These are phyloP conservation scores for Aricia artaxerxes DNA, from an alignment of 2,888 invertebrate species.

Conservation along the genomic window DNA sequence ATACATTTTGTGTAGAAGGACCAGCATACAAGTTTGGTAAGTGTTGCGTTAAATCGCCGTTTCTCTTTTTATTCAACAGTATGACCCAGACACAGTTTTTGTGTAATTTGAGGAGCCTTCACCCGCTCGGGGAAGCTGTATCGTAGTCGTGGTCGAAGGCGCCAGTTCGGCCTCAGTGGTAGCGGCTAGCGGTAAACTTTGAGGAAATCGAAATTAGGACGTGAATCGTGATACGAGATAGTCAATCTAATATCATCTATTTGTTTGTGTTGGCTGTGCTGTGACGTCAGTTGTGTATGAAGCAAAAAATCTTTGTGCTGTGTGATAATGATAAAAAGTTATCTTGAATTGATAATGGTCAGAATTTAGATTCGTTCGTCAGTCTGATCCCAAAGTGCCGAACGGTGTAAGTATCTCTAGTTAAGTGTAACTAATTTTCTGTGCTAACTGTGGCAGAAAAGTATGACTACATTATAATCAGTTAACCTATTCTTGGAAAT, in stretches of 20 bases:
- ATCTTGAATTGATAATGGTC: conserved; percentile 61
- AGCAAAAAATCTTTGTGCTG: conserved; percentile 63
- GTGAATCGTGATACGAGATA: conserved; percentile 40
- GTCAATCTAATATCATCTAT: conserved; percentile 39
- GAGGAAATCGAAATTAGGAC: conserved; percentile 55
- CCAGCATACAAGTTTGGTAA: conserved; percentile 68
- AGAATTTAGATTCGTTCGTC: conserved; percentile 49
- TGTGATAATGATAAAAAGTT: conserved; percentile 68
- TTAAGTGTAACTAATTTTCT: not conserved
- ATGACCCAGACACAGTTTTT: conserved; percentile 48
- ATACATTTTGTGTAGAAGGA: conserved; percentile 54
- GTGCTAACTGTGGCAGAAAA: conserved; percentile 16
- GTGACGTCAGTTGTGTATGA: conserved; percentile 66
- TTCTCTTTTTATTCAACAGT: conserved; percentile 60
- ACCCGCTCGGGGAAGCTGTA: conserved; percentile 38
- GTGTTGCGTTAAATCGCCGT: conserved; percentile 64
- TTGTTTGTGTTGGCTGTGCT: conserved; percentile 62
- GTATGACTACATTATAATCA: conserved; percentile 4
- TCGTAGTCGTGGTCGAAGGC: conserved; percentile 45
- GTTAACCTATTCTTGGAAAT: not conserved
- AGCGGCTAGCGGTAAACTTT: conserved; percentile 51
- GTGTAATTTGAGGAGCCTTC: conserved; percentile 44
- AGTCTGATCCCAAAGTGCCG: conserved; percentile 35
- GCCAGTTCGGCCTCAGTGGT: conserved; percentile 48
- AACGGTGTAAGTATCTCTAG: not conserved